Percentiles rank a stretch among this genome's conserved stretches.
phyloP scores from a whole-genome alignment of 2,888 invertebrate species.

The Julus scanicus region DNA sequence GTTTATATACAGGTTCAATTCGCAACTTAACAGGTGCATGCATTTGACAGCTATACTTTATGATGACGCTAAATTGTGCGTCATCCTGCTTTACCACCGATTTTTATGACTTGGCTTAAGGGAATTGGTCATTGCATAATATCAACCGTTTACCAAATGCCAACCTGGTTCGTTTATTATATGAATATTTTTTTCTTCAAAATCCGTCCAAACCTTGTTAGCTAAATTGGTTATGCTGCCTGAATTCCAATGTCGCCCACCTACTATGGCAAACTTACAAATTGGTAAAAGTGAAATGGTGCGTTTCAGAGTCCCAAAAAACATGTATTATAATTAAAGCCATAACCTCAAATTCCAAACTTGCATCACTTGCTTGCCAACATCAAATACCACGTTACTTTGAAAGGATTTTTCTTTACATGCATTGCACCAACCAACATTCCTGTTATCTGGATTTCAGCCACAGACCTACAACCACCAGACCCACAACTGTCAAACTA shows the following conservation, averaged over 20 bases:
- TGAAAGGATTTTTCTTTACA: neutral
- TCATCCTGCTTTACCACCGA: neutral
- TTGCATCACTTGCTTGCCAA: constrained; percentile 24
- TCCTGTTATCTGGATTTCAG: neutral
- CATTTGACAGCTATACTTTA: neutral
- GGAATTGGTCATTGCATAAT: neutral
- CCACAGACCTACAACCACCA: neutral
- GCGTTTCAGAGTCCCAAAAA: neutral
- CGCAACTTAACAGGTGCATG: neutral
- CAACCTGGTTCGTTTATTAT: neutral
- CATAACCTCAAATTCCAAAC: neutral
- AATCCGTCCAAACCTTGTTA: neutral
- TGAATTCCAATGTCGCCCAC: neutral
- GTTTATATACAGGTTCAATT: neutral
- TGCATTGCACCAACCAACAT: neutral
- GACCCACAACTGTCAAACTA: constrained; percentile 1
- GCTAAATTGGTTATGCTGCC: neutral
- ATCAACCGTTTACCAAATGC: neutral
- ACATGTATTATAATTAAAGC: neutral
- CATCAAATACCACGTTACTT: neutral
- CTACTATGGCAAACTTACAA: neutral
- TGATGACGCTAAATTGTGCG: neutral
- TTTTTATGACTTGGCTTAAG: neutral
- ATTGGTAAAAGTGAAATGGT: constrained; percentile 31
- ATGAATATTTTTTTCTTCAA: neutral